Evolutionary conservation across 2,888 invertebrate genomes (phyloP).

Genomic region (Cactoblastis cactorum): DNA sequence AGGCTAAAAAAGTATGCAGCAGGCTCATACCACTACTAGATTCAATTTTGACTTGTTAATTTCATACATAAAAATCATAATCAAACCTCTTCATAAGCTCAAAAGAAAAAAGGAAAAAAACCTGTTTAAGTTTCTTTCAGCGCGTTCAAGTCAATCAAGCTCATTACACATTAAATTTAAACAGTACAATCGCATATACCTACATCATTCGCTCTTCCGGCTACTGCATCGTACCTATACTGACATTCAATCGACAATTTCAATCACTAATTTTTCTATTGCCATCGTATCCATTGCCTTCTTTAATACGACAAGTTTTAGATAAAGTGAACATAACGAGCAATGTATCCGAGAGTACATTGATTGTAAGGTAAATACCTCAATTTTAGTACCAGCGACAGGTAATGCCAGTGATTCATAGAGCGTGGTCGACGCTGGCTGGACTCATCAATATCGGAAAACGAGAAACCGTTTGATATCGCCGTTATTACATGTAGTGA

Average conservation of each 20-base stretch:
- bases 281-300: not conserved
- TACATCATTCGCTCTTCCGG: conserved; percentile 37
- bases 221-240: conserved; percentile 38
- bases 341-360: not conserved
- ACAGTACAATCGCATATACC: conserved; percentile 25
- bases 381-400: conserved; percentile 26
- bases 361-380: not conserved
- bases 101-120: no score
- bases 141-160: conserved; percentile 40
- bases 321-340: not conserved
- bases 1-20: no score
- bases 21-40: no score
- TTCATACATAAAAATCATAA: no score
- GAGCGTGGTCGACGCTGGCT: conserved; percentile 42
- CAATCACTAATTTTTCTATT: not conserved
- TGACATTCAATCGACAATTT: conserved; percentile 20
- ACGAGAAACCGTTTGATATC: conserved; percentile 45
- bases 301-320: not conserved
- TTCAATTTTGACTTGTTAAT: no score
- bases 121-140: no score
- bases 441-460: conserved; percentile 62
- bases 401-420: conserved; percentile 61
- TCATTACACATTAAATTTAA: conserved; percentile 54
- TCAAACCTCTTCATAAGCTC: no score
- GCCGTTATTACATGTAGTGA: conserved; percentile 29